Conservation (phyloP, 1,140 invertebrate species). For the Leptinotarsa texana region DNA sequence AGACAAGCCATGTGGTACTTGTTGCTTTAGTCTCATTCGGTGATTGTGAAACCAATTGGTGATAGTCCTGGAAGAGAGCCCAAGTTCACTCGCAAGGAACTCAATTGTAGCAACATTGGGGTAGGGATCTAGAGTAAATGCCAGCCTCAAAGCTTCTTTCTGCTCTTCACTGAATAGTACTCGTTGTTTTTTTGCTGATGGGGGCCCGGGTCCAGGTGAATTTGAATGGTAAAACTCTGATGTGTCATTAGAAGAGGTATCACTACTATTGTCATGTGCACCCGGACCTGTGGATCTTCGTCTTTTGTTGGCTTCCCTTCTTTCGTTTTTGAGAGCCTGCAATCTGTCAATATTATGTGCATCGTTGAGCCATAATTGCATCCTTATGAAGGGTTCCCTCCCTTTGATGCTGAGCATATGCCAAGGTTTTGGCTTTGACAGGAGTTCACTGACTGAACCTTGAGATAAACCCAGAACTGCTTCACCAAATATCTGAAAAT, state of each 20-base stretch:
- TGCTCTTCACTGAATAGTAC: conserved; percentile 97
- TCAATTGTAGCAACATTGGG: conserved; percentile 95
- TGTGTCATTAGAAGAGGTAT: conserved; percentile 85
- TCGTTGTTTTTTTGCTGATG: conserved; percentile 86
- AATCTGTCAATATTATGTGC: conserved; percentile 89
- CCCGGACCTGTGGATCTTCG: conserved; percentile 77
- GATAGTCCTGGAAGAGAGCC: conserved; percentile 92
- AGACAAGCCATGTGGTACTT: conserved; percentile 73
- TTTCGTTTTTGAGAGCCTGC: conserved; percentile 84
- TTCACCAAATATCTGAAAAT: conserved; percentile 87
- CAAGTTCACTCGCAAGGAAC: conserved; percentile 88
- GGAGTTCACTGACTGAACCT: conserved; percentile 93
- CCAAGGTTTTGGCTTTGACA: conserved; percentile 99
- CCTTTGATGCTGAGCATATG: conserved; percentile 99
- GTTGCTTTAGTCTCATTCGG: conserved; percentile 95
- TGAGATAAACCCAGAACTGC: conserved; percentile 94
- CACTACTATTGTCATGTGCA: conserved; percentile 80
- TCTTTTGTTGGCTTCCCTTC: conserved; percentile 86
- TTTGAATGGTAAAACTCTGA: conserved; percentile 86
- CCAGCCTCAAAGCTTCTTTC: conserved; percentile 92
- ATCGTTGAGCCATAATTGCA: conserved; percentile 97
- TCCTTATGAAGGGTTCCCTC: conserved; percentile 95
- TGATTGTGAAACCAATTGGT: conserved; percentile 98
- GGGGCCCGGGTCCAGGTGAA: conserved; percentile 75
- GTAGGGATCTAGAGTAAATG: conserved; percentile 94